Evolutionary conservation across 2,888 invertebrate genomes (phyloP), one percentile per base, ranked within the genome.

Genomic region (Drosophila pseudotakahashii): DNA sequence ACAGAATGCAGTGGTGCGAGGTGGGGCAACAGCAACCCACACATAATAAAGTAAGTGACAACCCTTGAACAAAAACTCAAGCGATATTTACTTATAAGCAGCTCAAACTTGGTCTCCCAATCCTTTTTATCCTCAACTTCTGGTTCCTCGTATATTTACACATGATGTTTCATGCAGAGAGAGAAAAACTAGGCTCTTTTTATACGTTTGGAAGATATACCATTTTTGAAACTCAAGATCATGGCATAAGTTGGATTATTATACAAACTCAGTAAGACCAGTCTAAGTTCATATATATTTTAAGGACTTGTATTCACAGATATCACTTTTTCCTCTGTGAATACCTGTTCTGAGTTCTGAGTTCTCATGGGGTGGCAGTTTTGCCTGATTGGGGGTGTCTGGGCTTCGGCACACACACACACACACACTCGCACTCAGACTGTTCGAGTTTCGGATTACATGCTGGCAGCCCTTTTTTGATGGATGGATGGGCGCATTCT

Each of bases 401-500:
- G 69, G 48, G 19, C 48, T 14, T 37, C 23, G 19, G 13, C 36
- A 52, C 39, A 59, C 13, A 61, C 45, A 30, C 30, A n/a, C n/a
- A n/a, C 10, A 23, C 30, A 41, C 26, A n/a, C 23, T 19, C 11
- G 16, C 54, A 44, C 42, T 23, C 39, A 7, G 63, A 58, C 54
- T 41, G 54, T 32, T 41, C 69, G 62, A 71, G 85, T 78, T 77
- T 85, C 88, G 60, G 76, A 82, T 85, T 85, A 87, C 84, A 85
- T 85, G 88, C 59, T 69, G 84, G 84, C 73, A 66, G 55, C 67
- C 72, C 72, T 58, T 66, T 62, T 61, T 45, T 45, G 52, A 48
- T 57, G 66, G 45, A 57, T 53, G 62, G 41, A 34, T 52, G 48
- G 45, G 19, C 53, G 48, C 51, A 45, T 53, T 45, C 44, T 14